These are phyloP conservation scores for Stenurella melanura DNA, from an alignment of 2,888 invertebrate species.

Conservation along the genomic window DNA sequence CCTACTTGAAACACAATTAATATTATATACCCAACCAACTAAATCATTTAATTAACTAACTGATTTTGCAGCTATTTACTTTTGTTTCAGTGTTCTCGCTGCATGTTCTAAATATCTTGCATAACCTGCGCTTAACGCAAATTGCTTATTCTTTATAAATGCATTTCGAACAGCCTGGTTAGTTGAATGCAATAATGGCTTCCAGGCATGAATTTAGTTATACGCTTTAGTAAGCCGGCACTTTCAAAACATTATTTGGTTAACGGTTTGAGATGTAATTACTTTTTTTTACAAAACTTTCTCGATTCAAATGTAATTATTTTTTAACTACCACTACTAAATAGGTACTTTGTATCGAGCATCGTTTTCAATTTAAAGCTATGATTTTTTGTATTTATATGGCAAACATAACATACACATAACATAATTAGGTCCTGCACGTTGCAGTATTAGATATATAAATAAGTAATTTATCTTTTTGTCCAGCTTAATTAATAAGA, in stretches of 20 bases:
- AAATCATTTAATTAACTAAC: background rate
- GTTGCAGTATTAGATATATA: too few species aligned
- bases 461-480: too few species aligned
- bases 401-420: too few species aligned
- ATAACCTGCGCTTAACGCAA: background rate
- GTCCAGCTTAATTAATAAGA: too few species aligned
- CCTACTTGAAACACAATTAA: background rate
- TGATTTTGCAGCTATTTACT: background rate
- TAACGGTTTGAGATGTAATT: background rate
- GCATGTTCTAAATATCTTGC: background rate
- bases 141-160: constrained; percentile 5
- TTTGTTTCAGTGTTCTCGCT: background rate
- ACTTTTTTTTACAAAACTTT: background rate
- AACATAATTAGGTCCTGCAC: too few species aligned
- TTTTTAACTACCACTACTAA: background rate
- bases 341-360: background rate
- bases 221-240: background rate
- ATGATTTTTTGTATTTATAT: background rate
- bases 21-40: background rate
- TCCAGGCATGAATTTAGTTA: background rate
- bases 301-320: background rate
- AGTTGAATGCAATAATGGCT: background rate
- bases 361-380: background rate
- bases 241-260: background rate
- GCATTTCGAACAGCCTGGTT: background rate